Evolutionary conservation across 2,113 vertebrate genomes (phyloP).

Genomic region (Petroica traversi): DNA sequence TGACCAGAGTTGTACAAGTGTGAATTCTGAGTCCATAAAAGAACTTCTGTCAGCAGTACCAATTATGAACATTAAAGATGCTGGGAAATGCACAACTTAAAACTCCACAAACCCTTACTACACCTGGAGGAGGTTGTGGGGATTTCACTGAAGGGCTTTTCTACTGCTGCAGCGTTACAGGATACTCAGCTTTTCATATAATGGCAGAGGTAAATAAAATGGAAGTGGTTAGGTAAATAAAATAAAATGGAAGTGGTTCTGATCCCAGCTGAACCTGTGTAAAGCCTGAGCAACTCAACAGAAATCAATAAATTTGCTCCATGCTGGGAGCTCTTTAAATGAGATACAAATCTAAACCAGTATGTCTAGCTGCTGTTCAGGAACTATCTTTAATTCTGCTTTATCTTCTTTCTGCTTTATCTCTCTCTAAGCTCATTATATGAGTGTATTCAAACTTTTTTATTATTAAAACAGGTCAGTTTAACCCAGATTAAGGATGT

Average conservation of each 20-base stretch:
- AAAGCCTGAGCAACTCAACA: not conserved
- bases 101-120: not conserved
- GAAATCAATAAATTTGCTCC: not conserved
- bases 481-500: slow-evolving; percentile 55
- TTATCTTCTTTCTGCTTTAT: slow-evolving; percentile 58
- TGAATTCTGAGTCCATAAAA: not conserved
- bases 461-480: slow-evolving; percentile 43
- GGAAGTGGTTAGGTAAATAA: not conserved
- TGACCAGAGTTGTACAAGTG: not conserved
- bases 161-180: not conserved
- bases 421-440: slow-evolving; percentile 55
- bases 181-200: not conserved
- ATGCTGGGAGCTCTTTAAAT: slow-evolving; percentile 34
- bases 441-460: slow-evolving; percentile 54
- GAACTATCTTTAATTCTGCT: slow-evolving; percentile 56
- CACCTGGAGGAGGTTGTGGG: not conserved
- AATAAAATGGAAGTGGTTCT: not conserved
- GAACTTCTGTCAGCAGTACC: not conserved
- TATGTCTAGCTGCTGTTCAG: slow-evolving; percentile 18
- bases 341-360: slow-evolving; percentile 30
- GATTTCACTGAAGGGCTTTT: not conserved
- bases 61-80: not conserved
- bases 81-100: not conserved
- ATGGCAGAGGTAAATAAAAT: not conserved
- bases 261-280: not conserved